Base-by-base conservation (phyloP, 2,797 vertebrate species). In the Leptoclinus maculatus region DNA sequence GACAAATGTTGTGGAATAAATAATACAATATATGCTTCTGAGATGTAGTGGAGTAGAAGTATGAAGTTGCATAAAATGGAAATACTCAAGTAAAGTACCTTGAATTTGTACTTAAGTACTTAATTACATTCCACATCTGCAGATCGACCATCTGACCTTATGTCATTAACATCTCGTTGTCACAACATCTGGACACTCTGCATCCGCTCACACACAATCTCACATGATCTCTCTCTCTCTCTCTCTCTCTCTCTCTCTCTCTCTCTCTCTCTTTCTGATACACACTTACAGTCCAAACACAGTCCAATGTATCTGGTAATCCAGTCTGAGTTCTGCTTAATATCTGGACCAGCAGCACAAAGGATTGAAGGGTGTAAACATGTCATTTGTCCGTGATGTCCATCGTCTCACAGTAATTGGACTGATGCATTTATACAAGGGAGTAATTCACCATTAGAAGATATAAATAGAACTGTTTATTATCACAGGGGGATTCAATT, bases 391-490 rank as follows among this genome's bases (percentile, higher is more conserved):
- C 71, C 51, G 21, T 62, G 59, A 79, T 77, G 67, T 82, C 59
- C 63, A 64, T 84, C 67, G 69, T 82, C 82, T 77, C 82, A 88
- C 84, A 87, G 76, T 90, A 90, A 88, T 78, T 84, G 78, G 83
- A 83, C 71, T 59, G 79, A 84, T 82, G 80, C 62, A 64, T 82
- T 89, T 78, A 85, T 82, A 82, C 51, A 83, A 19, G 56, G 66
- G 63, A 78, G 74, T 64, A 66, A 82, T 82, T 83, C 78, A 79
- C 69, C 81, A 85, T 88, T 81, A 84, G 49, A 49, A 32, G 80
- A 23, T 94, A 92, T 91, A 93, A 95, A 95, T 94, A 93, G 91
- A 81, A 77, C 78, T 59, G 23, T 78, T 83, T 85, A 77, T 87
- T 88, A 88, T 92, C 85, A 86, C 89, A 80, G 79, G 93, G 85